These are phyloP conservation scores for Geodia barretti DNA, from an alignment of 37 sponge, comb jelly and placozoan genomes.

Conservation along the genomic window DNA sequence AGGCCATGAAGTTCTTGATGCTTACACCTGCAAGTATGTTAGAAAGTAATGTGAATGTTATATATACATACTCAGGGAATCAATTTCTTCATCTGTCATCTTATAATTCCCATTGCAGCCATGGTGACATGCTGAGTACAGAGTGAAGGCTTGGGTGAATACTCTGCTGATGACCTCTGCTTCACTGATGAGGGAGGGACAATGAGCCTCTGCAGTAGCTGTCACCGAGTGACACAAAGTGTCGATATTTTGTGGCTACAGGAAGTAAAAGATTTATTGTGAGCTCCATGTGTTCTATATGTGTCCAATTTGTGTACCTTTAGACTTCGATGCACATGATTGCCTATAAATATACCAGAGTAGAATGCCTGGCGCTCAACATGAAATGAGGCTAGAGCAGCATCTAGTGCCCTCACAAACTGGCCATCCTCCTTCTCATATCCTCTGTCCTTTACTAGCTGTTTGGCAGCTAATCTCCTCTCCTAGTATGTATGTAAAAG, in stretches of 20 bases:
- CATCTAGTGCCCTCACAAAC: constrained; percentile 35
- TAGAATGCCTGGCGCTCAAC: constrained; percentile 34
- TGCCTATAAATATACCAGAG: constrained; percentile 45
- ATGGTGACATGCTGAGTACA: constrained; percentile 23
- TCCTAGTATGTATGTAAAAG: too few species aligned
- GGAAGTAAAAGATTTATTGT: constrained; percentile 1
- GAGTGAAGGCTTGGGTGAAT: background rate
- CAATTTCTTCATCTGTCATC: background rate
- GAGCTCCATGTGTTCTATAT: background rate
- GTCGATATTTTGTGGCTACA: constrained; percentile 15
- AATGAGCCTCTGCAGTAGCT: background rate
- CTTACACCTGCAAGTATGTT: background rate
- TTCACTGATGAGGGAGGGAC: background rate
- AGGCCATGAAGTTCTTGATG: constrained; percentile 14
- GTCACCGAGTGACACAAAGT: background rate
- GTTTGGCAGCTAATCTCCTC: too few species aligned
- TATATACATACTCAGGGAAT: constrained; percentile 11
- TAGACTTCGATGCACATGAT: constrained; percentile 42
- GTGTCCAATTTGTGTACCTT: constrained; percentile 20
- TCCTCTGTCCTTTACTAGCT: too few species aligned
- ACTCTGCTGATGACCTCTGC: background rate
- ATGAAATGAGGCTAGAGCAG: constrained; percentile 11
- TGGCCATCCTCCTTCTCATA: constrained; percentile 32
- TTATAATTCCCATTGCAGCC: background rate
- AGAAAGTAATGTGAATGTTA: too few species aligned